phyloP scores from a whole-genome alignment of 1,140 invertebrate species.

The Argopecten irradians region DNA sequence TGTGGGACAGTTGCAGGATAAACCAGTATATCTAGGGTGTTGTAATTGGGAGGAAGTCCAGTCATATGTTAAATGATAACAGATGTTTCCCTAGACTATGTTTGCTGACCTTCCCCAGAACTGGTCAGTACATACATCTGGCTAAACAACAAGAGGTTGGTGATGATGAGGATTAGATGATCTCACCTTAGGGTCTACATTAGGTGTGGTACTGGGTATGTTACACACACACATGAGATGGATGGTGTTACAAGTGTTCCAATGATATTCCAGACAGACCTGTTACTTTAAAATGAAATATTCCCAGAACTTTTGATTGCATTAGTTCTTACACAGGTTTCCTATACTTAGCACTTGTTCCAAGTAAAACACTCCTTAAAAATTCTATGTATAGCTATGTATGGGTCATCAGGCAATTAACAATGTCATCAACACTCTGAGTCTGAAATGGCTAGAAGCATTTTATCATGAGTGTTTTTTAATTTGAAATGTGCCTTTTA shows the following conservation, averaged over 20 bases:
- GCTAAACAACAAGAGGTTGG: not conserved
- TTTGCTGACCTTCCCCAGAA: not conserved
- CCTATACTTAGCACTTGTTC: not conserved
- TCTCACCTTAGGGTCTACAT: not conserved
- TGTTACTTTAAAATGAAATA: no score
- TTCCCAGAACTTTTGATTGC: no score
- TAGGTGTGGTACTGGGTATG: not conserved
- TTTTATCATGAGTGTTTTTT: no score
- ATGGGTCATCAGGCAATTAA: no score
- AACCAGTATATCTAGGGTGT: no score
- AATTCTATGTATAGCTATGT: not conserved
- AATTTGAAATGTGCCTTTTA: no score
- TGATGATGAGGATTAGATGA: not conserved
- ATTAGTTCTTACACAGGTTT: no score
- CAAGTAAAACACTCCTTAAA: not conserved
- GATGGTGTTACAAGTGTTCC: no score
- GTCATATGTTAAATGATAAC: not conserved
- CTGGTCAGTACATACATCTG: not conserved
- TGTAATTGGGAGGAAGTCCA: constrained; percentile 20
- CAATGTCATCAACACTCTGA: no score
- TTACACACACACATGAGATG: not conserved
- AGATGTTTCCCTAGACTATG: constrained; percentile 11
- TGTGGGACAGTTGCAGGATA: no score
- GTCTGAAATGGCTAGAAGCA: no score
- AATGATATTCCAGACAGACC: no score